These are phyloP conservation scores for Copidosoma aretas DNA, from an alignment of 2,888 invertebrate species.

Conservation along the genomic window DNA sequence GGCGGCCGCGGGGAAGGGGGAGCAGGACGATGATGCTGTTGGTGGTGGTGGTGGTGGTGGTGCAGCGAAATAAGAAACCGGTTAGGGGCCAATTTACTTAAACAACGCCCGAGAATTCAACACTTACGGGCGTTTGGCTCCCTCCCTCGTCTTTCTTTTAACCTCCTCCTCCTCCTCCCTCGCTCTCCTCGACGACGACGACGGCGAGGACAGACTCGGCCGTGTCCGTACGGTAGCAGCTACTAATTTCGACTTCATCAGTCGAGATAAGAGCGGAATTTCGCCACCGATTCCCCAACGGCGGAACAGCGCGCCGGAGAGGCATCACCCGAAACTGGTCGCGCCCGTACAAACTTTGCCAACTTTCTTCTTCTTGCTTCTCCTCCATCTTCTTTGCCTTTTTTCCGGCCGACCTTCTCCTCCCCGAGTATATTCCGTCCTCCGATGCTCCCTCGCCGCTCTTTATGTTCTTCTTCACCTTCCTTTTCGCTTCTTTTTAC, in stretches of 20 bases:
- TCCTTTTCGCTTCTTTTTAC: too few species aligned
- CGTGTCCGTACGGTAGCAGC: slow-evolving; percentile 58
- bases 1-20: slow-evolving; percentile 22
- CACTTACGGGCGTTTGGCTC: slow-evolving; percentile 56
- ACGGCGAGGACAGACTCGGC: not conserved
- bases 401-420: not conserved
- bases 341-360: not conserved
- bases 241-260: slow-evolving; percentile 64
- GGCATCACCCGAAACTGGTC: slow-evolving; percentile 21
- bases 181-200: slow-evolving; percentile 17
- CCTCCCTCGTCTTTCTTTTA: too few species aligned
- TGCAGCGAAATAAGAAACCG: slow-evolving; percentile 63
- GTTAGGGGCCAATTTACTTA: slow-evolving; percentile 63
- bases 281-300: slow-evolving; percentile 32
- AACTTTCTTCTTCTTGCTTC: not conserved
- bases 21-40: slow-evolving; percentile 52
- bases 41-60: slow-evolving; percentile 36
- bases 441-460: too few species aligned
- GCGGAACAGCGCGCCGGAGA: not conserved
- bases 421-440: not conserved
- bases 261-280: slow-evolving; percentile 56
- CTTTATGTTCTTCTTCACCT: too few species aligned
- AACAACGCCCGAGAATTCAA: slow-evolving; percentile 62
- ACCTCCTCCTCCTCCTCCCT: slow-evolving; percentile 9
- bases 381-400: slow-evolving; percentile 5